Evolutionary conservation across 2,113 vertebrate genomes (phyloP), one percentile per base, ranked within the genome.

Genomic region (Vimba vimba): DNA sequence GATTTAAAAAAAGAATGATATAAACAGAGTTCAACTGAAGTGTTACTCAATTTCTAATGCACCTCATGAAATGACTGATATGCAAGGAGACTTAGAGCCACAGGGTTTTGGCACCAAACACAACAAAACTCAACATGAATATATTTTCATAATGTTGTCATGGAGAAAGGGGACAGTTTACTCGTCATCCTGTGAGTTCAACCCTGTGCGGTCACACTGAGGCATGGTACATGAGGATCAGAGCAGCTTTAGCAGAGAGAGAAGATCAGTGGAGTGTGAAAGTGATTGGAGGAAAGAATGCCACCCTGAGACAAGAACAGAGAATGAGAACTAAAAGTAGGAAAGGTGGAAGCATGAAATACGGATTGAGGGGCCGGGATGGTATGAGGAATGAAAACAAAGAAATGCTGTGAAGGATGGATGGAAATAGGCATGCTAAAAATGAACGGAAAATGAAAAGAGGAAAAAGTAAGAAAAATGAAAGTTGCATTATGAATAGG

Each of bases 401-500:
- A 79, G 77, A 79, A 43, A 39, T 47, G 30, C 9, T 23, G 10
- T 19, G 66, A 71, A 62, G 36, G 66, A 30, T 62, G 78, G 66
- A 60, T 59, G 43, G 15, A 81, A 86, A 74, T 86, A 73, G 33
- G 43, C 47, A 45, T 9, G 30, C 50, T 71, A 30, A 45, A 79
- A 81, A 73, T 80, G 77, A 52, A 78, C 11, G 8, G 45, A 78
- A 78, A 66, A 68, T 52, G 43, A 79, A 66, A 66, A 50, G 43
- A 64, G 73, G 25, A 19, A 17, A 45, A 76, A 79, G n/a, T 27
- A 68, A 27, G 21, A 66, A 66, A 78, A 80, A 59, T 57, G 52
- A 85, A 59, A 80, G 50, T 59, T 69, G 66, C 27, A 73, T 83
- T 83, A 83, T 83, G 23, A 83, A 83, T 57, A n/a, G 81, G 68